phyloP scores from a whole-genome alignment of 2,113 vertebrate genomes.

The Octodon degus region DNA sequence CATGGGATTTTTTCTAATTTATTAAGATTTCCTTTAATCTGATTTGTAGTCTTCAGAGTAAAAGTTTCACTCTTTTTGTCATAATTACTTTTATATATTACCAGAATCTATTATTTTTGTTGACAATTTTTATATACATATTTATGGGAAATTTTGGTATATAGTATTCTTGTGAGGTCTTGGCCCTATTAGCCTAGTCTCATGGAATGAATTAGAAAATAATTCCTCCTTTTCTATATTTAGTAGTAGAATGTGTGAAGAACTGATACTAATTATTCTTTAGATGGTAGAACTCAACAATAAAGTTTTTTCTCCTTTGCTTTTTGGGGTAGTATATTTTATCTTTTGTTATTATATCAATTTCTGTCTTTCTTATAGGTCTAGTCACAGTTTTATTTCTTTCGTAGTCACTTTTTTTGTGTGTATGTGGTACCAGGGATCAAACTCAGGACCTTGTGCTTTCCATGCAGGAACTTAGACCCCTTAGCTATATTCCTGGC shows the following conservation, averaged over 20 bases:
- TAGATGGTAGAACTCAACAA: background rate
- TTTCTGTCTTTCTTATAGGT: background rate
- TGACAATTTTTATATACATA: background rate
- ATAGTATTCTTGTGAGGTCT: background rate
- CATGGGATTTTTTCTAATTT: background rate
- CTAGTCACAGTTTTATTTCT: background rate
- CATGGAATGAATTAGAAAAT: background rate
- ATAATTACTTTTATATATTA: background rate
- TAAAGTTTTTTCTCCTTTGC: background rate
- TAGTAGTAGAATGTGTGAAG: background rate
- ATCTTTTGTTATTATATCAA: background rate
- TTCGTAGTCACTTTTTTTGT: background rate
- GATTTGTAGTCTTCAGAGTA: background rate
- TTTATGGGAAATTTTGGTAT: background rate
- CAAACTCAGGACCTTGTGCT: too few relatives aligned
- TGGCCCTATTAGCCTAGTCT: background rate
- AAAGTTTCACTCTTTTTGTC: background rate
- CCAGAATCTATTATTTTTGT: background rate
- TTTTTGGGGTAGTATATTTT: background rate
- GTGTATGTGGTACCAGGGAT: too few relatives aligned
- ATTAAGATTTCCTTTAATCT: background rate
- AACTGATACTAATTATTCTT: conserved; percentile 2
- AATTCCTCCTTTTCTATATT: background rate
- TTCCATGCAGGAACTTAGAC: too few relatives aligned
- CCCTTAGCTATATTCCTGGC: too few relatives aligned